Conservation (phyloP, 1,140 invertebrate species). For the Drosophila teissieri region DNA sequence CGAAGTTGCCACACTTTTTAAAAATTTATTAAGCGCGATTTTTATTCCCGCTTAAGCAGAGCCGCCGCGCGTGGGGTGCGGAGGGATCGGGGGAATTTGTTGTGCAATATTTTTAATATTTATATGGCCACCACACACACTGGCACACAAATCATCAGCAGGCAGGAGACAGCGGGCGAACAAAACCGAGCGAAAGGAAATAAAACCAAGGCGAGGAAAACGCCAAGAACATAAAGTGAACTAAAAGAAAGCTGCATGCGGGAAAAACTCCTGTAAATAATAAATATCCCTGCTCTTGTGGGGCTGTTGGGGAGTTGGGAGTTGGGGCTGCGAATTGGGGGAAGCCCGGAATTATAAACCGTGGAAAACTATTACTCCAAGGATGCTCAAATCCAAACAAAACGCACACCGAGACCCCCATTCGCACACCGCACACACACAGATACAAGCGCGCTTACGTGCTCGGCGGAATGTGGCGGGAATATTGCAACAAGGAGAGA, state of each 20-base stretch:
- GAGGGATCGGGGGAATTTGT: constrained; percentile 51
- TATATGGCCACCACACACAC: constrained; percentile 77
- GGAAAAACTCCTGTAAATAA: constrained; percentile 79
- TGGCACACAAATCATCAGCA: constrained; percentile 78
- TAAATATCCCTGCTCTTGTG: constrained; percentile 64
- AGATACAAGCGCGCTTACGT: constrained; percentile 70
- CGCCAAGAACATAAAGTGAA: constrained; percentile 44
- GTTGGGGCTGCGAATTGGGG: constrained; percentile 30
- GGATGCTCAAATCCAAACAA: constrained; percentile 80
- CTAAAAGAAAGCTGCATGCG: constrained; percentile 56
- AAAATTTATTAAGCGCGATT: constrained; percentile 77
- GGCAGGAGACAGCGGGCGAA: constrained; percentile 64
- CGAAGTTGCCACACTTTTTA: constrained; percentile 74
- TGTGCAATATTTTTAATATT: constrained; percentile 82
- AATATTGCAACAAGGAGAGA: constrained; percentile 65
- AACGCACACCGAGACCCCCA: constrained; percentile 17
- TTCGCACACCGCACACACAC: constrained; percentile 13
- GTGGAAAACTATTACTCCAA: constrained; percentile 82
- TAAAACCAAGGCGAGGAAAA: constrained; percentile 29
- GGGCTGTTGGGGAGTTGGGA: neutral
- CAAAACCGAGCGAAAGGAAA: constrained; percentile 46
- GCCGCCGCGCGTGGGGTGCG: neutral
- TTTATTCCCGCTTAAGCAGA: constrained; percentile 58
- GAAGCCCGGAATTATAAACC: constrained; percentile 80
- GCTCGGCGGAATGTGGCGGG: constrained; percentile 70